Conservation (phyloP, 1,140 invertebrate species). For the Triops cancriformis region DNA sequence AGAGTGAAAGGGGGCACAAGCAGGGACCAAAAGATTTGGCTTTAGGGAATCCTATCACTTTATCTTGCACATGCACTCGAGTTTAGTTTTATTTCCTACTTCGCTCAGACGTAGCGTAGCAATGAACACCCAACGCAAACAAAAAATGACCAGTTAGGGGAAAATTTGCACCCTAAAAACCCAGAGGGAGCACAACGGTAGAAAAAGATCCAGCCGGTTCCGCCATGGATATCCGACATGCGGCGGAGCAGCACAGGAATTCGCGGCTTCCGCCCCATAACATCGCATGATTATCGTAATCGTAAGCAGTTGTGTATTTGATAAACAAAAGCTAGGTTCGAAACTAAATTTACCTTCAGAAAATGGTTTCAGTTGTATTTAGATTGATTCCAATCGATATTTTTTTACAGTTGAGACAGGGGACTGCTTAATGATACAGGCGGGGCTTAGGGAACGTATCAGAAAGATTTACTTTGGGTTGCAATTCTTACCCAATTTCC, state of each 20-base stretch:
- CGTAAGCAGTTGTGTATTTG: neutral
- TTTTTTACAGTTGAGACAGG: too few species aligned
- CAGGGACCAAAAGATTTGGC: neutral
- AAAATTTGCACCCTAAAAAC: slow-evolving; percentile 10
- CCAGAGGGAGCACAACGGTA: neutral
- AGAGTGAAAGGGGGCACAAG: neutral
- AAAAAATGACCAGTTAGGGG: neutral
- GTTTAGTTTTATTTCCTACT: neutral
- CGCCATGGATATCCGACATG: slow-evolving; percentile 8
- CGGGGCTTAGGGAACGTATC: too few species aligned
- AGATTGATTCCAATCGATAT: too few species aligned
- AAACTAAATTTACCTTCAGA: neutral
- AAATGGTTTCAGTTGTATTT: too few species aligned
- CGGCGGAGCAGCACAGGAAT: neutral
- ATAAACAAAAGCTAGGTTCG: neutral
- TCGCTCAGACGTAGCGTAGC: neutral
- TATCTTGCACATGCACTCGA: neutral
- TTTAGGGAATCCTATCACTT: neutral
- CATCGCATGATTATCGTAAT: neutral
- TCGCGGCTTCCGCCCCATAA: neutral
- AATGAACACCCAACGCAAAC: neutral
- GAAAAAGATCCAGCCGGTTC: slow-evolving; percentile 9
- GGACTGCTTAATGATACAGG: too few species aligned
- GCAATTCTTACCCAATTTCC: too few species aligned
- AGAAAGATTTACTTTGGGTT: too few species aligned